phyloP scores from a whole-genome alignment of 2,113 vertebrate genomes.

The Blennius ocellaris region DNA sequence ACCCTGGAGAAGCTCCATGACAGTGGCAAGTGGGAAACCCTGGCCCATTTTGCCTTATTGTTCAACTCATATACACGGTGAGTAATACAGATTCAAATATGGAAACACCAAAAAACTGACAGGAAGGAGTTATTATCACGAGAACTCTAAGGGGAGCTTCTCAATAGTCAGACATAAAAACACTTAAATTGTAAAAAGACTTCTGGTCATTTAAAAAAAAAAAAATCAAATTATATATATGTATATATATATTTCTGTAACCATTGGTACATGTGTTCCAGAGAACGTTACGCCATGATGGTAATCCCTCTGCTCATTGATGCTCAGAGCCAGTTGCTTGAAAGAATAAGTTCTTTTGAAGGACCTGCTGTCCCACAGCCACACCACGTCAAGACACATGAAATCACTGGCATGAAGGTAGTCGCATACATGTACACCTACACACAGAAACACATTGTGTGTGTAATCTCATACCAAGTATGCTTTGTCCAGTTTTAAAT shows the following conservation, averaged over 20 bases:
- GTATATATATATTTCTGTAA: not conserved
- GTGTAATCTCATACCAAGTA: too few relatives aligned
- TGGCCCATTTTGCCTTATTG: conserved; percentile 89
- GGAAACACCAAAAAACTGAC: not conserved
- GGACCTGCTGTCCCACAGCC: conserved; percentile 78
- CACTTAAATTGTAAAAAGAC: too few relatives aligned
- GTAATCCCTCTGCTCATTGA: conserved; percentile 88
- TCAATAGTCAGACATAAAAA: not conserved
- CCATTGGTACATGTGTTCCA: conserved; percentile 49
- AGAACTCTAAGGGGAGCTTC: not conserved
- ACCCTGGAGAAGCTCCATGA: conserved; percentile 89
- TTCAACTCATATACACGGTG: conserved; percentile 87
- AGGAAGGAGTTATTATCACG: not conserved
- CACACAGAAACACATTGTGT: too few relatives aligned
- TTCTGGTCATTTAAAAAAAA: too few relatives aligned
- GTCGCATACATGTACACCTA: not conserved
- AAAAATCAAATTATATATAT: too few relatives aligned
- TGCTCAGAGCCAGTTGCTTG: conserved; percentile 89
- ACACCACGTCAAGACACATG: conserved; percentile 76
- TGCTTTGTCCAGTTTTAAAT: too few relatives aligned
- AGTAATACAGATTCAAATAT: not conserved
- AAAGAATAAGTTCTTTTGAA: conserved; percentile 77
- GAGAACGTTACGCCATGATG: conserved; percentile 89
- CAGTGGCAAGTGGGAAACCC: conserved; percentile 89
- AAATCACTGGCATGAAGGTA: conserved; percentile 82